Percentiles rank a stretch among this genome's conserved stretches.
These are phyloP conservation scores for Pteropus rufus DNA, from an alignment of 2,797 vertebrate species.

Conservation along the genomic window DNA sequence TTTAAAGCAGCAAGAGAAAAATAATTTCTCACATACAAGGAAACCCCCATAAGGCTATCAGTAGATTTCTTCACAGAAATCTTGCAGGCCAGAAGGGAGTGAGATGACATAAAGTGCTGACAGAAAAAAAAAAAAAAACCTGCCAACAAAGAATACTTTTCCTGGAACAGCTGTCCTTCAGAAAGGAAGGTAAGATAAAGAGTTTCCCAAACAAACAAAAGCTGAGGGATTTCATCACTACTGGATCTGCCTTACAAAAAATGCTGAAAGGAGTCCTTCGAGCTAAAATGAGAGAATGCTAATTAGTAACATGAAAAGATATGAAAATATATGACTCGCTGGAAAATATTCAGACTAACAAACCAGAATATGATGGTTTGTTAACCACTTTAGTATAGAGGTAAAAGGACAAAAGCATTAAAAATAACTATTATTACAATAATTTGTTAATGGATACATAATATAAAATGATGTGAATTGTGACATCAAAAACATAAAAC, in stretches of 20 bases:
- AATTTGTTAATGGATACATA: not conserved
- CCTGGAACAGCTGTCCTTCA: not conserved
- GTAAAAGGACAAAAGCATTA: not conserved
- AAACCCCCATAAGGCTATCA: not conserved
- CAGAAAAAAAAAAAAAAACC: not conserved
- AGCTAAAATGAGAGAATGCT: not conserved
- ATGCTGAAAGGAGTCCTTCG: not conserved
- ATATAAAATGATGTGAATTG: not conserved
- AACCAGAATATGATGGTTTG: not conserved
- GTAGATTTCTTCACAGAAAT: not conserved
- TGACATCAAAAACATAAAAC: not conserved
- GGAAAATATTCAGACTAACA: not conserved
- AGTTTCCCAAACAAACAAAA: not conserved
- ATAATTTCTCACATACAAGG: not conserved
- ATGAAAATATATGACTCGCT: not conserved
- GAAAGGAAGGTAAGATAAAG: not conserved
- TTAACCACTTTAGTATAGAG: not conserved
- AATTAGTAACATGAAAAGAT: not conserved
- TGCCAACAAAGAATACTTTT: not conserved
- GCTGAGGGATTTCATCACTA: not conserved
- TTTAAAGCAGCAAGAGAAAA: not conserved
- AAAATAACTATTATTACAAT: not conserved
- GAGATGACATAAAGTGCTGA: not conserved
- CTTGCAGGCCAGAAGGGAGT: not conserved
- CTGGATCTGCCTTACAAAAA: not conserved